A percentile compares a stretch with the other conserved stretches of the same genome.
Conservation (phyloP, 2,888 invertebrate genomes). For the Polydrusus tereticollis region DNA sequence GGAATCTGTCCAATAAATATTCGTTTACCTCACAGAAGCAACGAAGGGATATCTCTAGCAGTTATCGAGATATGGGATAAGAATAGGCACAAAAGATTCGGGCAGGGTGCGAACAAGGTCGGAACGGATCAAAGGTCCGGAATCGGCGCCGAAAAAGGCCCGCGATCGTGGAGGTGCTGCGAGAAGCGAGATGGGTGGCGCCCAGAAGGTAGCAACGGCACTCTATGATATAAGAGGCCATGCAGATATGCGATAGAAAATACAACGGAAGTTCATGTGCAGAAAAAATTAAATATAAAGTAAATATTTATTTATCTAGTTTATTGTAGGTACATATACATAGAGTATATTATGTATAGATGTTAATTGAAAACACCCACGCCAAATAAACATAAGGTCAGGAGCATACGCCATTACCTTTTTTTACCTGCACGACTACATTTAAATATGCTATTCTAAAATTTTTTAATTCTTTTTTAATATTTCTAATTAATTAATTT, state of each 20-base stretch:
- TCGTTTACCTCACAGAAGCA: slow-evolving; percentile 46
- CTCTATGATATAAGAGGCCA: slow-evolving; percentile 10
- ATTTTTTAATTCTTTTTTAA: too few relatives aligned
- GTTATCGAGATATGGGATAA: slow-evolving; percentile 35
- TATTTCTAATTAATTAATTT: too few relatives aligned
- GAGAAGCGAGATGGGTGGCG: slow-evolving; percentile 49
- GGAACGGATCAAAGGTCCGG: slow-evolving; percentile 42
- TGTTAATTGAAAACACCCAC: too few relatives aligned
- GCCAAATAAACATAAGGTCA: too few relatives aligned
- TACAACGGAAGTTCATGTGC: background rate
- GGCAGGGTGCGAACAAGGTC: slow-evolving; percentile 47
- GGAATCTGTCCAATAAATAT: slow-evolving; percentile 47
- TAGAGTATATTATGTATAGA: background rate
- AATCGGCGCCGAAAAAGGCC: slow-evolving; percentile 36
- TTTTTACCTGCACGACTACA: too few relatives aligned
- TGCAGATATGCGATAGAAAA: background rate
- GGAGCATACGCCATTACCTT: too few relatives aligned
- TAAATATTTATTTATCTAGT: too few relatives aligned
- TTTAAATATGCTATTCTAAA: too few relatives aligned
- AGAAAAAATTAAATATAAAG: too few relatives aligned
- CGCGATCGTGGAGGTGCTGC: slow-evolving; percentile 43
- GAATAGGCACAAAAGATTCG: slow-evolving; percentile 34
- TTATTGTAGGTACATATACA: background rate
- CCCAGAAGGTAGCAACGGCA: slow-evolving; percentile 28
- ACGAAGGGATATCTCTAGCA: slow-evolving; percentile 31